These are phyloP conservation scores for Myopa tessellatipennis DNA, from an alignment of 2,888 invertebrate species.

Conservation along the genomic window DNA sequence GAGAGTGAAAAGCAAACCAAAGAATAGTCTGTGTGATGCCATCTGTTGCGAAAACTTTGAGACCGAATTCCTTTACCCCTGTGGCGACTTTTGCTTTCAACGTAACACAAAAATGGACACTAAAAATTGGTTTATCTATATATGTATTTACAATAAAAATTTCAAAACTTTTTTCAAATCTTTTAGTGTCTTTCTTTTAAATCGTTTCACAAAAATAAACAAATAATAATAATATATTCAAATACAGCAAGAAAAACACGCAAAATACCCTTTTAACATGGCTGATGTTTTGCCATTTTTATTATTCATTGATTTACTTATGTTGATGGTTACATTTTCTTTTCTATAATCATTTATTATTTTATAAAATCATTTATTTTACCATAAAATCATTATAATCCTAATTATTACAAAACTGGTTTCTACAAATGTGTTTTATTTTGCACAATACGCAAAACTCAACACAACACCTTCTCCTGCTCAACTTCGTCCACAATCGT, in stretches of 20 bases:
- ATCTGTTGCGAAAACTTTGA: conserved; percentile 26
- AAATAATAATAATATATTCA: background rate
- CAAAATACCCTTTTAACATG: conserved; percentile 5
- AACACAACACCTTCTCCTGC: conserved; percentile 7
- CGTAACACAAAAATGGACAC: too few relatives aligned
- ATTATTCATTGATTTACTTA: conserved; percentile 19
- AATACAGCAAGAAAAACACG: background rate
- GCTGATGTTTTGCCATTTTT: conserved; percentile 36
- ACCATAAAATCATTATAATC: conserved; percentile 31
- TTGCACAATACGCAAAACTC: conserved; percentile 36
- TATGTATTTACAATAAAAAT: too few relatives aligned
- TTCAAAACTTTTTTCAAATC: too few relatives aligned
- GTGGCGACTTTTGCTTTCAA: too few relatives aligned
- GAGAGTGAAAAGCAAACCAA: conserved; percentile 34
- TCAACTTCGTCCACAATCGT: background rate
- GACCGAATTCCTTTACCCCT: too few relatives aligned
- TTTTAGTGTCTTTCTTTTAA: too few relatives aligned
- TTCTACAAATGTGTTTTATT: background rate
- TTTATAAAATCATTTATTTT: conserved; percentile 42
- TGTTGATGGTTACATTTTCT: background rate
- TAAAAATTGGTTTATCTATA: too few relatives aligned
- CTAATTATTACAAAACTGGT: conserved; percentile 3
- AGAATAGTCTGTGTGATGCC: background rate
- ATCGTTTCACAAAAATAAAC: too few relatives aligned
- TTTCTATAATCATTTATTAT: conserved; percentile 21